Base-by-base conservation (phyloP, 2,888 invertebrate species). In the Chloroclystis v-ata region DNA sequence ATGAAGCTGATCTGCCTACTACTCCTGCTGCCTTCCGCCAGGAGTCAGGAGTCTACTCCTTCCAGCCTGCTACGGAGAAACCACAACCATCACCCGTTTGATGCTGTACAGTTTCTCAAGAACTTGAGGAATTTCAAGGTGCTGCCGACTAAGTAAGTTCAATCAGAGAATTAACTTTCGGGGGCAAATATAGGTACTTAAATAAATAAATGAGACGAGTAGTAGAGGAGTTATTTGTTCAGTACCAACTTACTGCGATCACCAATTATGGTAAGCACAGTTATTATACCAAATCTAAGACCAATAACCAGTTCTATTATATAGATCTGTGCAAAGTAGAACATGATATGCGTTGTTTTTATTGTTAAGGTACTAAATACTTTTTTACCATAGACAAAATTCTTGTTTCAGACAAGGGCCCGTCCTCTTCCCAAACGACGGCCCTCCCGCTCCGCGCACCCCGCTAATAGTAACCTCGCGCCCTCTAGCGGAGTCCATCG, bases 381-480 rank as follows among this genome's bases (percentile, higher is more conserved):
- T n/a, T 20, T 4, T 20, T 20, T 20, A 5, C 2, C 20, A 20
- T 20, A 4, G 2, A 4, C 5, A 5, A 20, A 20, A 20, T 20
- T 50, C 52, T 14, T 20, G 24, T 69, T 73, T 1, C 74, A 87
- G 89, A 49, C 74, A 87, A 68, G 88, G 89, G 0, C 89, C 89
- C 43, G 82, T 87, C 0, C 58, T 86, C 0, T 88, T 89, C 56
- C 89, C 89, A 0, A 85, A 78, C 56, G 78, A 81, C 44, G 74
- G 64, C 0, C 77, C 81, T 0, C 80, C 82, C 0, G 72, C 85
- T 0, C 80, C 85, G 0, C 69, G 75, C 0, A 70, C 74, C 0
- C 87, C 88, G 0, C 69, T 89, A 1, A 71, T 87, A 8, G 88
- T 88, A 1, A 88, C 89, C 0, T 73, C 87, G 0, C 58, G 86